Conservation (phyloP, 2,113 vertebrate genomes). For the Stomatorhinus ivindoensis region DNA sequence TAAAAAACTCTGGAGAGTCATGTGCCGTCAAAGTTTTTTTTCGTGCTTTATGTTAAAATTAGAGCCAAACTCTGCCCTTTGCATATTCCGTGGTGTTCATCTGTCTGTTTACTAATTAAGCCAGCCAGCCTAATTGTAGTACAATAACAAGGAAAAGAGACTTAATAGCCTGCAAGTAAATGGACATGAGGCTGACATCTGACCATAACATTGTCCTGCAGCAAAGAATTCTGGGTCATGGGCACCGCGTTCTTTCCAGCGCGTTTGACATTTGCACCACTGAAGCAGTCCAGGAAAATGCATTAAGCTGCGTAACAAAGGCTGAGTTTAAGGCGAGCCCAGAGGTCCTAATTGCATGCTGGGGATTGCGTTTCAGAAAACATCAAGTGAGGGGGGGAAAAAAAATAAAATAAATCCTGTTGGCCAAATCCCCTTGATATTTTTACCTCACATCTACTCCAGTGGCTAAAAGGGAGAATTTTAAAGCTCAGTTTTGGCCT, state of each 20-base stretch:
- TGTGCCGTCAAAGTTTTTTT: neutral
- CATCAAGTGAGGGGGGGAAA: neutral
- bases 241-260: neutral
- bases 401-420: neutral
- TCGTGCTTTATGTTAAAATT: neutral
- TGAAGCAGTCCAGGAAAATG: conserved; percentile 2
- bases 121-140: neutral
- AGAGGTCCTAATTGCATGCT: neutral
- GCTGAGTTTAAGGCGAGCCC: neutral
- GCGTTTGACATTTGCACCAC: neutral
- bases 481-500: neutral
- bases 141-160: neutral
- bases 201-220: neutral
- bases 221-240: neutral
- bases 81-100: neutral
- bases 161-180: neutral
- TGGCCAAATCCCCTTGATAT: neutral
- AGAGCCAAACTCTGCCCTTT: neutral
- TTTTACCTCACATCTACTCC: neutral
- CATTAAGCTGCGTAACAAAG: neutral
- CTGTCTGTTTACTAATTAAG: neutral
- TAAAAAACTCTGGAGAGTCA: neutral
- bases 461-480: neutral
- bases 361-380: neutral
- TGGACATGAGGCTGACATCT: neutral